phyloP scores from a whole-genome alignment of 1,140 invertebrate genomes.

The Phthorimaea operculella region DNA sequence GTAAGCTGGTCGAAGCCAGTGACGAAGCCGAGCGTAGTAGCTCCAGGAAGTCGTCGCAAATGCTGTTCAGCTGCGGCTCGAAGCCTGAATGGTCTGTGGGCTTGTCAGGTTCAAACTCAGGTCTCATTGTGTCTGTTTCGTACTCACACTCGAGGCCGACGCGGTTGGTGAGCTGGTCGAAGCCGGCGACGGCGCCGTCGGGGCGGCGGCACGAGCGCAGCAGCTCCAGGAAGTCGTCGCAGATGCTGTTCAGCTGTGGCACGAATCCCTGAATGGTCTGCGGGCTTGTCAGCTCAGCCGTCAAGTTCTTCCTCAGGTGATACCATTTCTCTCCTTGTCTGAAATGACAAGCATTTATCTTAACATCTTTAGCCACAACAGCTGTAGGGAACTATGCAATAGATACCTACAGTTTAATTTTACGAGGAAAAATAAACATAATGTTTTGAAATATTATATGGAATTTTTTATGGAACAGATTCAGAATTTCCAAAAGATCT shows the following conservation, averaged over 20 bases:
- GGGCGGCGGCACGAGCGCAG: slow-evolving; percentile 68
- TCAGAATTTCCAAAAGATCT: too few relatives aligned
- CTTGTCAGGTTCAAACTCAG: too few relatives aligned
- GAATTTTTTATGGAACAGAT: too few relatives aligned
- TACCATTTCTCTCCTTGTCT: slow-evolving; percentile 87
- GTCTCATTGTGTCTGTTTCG: too few relatives aligned
- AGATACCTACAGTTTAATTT: too few relatives aligned
- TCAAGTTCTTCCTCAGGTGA: slow-evolving; percentile 77
- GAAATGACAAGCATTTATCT: slow-evolving; percentile 19
- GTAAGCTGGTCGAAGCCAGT: slow-evolving; percentile 77
- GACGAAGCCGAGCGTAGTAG: slow-evolving; percentile 71
- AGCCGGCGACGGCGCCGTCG: slow-evolving; percentile 67
- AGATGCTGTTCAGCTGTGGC: slow-evolving; percentile 79
- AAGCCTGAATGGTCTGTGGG: slow-evolving; percentile 81
- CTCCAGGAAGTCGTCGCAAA: slow-evolving; percentile 83
- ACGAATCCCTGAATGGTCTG: slow-evolving; percentile 81
- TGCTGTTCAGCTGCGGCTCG: slow-evolving; percentile 78
- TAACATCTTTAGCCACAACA: too few relatives aligned
- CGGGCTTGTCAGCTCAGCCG: slow-evolving; percentile 80
- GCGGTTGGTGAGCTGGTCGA: slow-evolving; percentile 79
- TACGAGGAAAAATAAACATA: too few relatives aligned
- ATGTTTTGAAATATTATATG: too few relatives aligned
- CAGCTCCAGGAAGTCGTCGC: slow-evolving; percentile 81
- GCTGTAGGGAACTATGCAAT: too few relatives aligned
- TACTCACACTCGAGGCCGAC: slow-evolving; percentile 83